Evolutionary conservation across 2,113 vertebrate species (phyloP), one percentile per base, ranked within the genome.

Genomic region (Coracopsis vasa): DNA sequence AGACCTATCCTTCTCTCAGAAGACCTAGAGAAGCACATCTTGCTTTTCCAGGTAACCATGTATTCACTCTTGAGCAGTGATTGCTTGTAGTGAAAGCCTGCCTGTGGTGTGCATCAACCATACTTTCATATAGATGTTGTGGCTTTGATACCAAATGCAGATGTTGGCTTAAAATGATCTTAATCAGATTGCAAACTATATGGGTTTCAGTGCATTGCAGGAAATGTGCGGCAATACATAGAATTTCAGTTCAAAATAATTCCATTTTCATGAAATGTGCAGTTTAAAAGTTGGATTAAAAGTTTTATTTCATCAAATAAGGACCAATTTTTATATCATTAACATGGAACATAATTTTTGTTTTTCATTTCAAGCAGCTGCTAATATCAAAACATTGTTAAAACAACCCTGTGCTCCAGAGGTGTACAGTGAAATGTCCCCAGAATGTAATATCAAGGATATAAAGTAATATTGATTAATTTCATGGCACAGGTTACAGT

Each of bases 391-490:
- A 81, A 66, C 27, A n/a, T 39, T 47, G 5, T 78, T 72, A 51
- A 89, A 92, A 41, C 37, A 82, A 24, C 33, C 29, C n/a, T 67
- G 16, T 91, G 60, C 67, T 72, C 66, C 71, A 87, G 33, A 77
- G 42, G 41, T 50, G n/a, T 71, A 65, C 62, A 83, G 47, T 58
- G 75, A 86, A 65, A 35, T 83, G 80, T 78, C 58, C 62, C 39
- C 48, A 65, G 77, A 90, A 84, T 73, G 64, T 84, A 96, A 64
- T 83, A 92, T 62, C 66, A 89, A 92, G 80, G 77, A 48, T 70
- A 95, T 70, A 65, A 87, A 87, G 47, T 77, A 41, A 87, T 95
- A 94, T 88, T 86, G 88, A 97, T 94, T 91, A 84, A 91, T 88
- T 95, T 94, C 41, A 71, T 88, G 58, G 74, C 53, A 75, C 45